Base-by-base conservation (phyloP, 2,113 vertebrate genomes). In the Aleadryas rufinucha region DNA sequence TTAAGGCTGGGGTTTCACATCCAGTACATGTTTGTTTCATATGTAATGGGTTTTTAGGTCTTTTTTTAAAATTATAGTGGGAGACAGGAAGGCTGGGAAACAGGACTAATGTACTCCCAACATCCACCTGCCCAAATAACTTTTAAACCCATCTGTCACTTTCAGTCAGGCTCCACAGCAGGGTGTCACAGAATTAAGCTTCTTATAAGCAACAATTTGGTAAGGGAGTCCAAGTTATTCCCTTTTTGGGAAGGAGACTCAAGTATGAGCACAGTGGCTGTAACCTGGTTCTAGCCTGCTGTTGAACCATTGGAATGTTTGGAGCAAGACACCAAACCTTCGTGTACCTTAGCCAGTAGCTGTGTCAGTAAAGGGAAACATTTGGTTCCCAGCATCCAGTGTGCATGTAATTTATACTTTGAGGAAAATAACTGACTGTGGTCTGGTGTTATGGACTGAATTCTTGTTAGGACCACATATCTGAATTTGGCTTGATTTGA, bases 101-200 rank as follows among this genome's bases (percentile, higher is more conserved):
- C 0, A 1, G 9, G 22, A 66, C 41, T 9, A 2, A 1, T 42
- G 15, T 70, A 6, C 13, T 85, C 19, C 11, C 21, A 37, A 5
- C 17, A 68, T 50, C 20, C 8, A 5, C 12, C 15, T 39, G 11
- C 27, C 39, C 35, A 41, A 41, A 19, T 49, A 27, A 37, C n/a
- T 74, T 71, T 23, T 23, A 71, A 8, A 45, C 27, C 24, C 13
- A 8, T 47, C 30, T 6, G 1, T 54, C 30, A 10, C 2, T 72
- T 80, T 64, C 23, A 72, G 10, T 8, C 59, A 77, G n/a, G 12
- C 19, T 80, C 9, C 33, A 9, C 27, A 35, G 30, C 52, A 45
- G 23, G 4, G 0, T 28, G 27, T 39, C 44, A 30, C 6, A 9
- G 11, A 66, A 28, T 37, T 56, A 45, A 28, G 10, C 44, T 47